Evolutionary conservation across 2,113 vertebrate genomes (phyloP).

Genomic region (Vanacampus margaritifer): DNA sequence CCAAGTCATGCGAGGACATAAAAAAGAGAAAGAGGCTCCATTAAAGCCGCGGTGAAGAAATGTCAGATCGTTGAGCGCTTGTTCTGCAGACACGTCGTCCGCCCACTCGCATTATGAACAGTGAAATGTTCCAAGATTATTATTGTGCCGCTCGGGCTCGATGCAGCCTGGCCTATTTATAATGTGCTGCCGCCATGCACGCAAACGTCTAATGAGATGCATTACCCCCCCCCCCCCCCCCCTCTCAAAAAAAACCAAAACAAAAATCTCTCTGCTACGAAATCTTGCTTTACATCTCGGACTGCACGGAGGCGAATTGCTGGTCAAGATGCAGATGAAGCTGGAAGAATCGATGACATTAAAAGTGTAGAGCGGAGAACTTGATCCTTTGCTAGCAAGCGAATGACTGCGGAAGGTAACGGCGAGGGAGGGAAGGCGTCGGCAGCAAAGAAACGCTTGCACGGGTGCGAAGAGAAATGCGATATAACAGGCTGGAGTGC

Average conservation of each 20-base stretch:
- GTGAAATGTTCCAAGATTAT: constrained; percentile 1
- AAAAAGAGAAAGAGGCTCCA: not conserved
- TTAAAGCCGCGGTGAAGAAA: constrained; percentile 13
- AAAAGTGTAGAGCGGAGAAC: constrained; percentile 48
- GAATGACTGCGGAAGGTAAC: constrained; percentile 3
- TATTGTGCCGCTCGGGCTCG: constrained; percentile 15
- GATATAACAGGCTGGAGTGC: constrained; percentile 2
- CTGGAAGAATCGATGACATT: constrained; percentile 29
- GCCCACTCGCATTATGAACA: constrained; percentile 13
- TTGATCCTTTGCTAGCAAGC: constrained; percentile 42
- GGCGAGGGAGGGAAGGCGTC: constrained; percentile 24
- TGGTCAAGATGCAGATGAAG: constrained; percentile 12
- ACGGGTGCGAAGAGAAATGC: constrained; percentile 16
- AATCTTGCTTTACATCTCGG: constrained; percentile 8
- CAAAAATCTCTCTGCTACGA: not conserved
- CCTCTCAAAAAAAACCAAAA: not conserved
- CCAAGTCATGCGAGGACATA: not conserved
- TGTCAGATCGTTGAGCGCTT: constrained; percentile 12
- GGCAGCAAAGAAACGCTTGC: too few relatives aligned
- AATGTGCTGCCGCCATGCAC: not conserved
- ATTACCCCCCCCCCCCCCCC: not conserved
- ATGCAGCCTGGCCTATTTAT: constrained; percentile 6
- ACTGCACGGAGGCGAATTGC: not conserved
- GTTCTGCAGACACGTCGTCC: constrained; percentile 12
- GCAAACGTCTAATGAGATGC: not conserved